Evolutionary conservation across 2,888 invertebrate species (phyloP).

Genomic region (Pinctada fucata): DNA sequence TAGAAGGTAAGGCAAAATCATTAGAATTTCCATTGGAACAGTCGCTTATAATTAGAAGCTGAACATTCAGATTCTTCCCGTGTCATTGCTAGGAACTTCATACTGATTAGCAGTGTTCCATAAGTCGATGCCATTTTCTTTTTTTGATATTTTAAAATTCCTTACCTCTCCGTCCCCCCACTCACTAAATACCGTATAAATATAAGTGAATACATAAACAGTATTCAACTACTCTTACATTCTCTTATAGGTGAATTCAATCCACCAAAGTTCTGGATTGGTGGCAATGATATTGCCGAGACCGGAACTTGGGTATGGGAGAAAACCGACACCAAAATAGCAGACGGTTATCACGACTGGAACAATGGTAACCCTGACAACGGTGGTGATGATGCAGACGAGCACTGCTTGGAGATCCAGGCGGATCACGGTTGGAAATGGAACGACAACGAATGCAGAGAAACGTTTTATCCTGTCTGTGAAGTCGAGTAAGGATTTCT

Average conservation of each 20-base stretch:
- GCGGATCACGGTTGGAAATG: slow-evolving; percentile 22
- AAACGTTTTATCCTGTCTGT: slow-evolving; percentile 28
- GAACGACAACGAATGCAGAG: slow-evolving; percentile 35
- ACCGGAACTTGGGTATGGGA: slow-evolving; percentile 31
- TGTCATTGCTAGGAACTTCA: too few species aligned
- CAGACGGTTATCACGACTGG: slow-evolving; percentile 22
- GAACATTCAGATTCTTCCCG: too few species aligned
- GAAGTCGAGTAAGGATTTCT: slow-evolving; percentile 19
- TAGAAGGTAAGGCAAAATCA: too few species aligned
- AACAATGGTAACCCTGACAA: slow-evolving; percentile 11
- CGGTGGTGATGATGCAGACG: slow-evolving; percentile 19
- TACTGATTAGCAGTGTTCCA: too few species aligned
- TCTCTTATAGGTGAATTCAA: slow-evolving; percentile 8
- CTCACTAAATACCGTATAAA: too few species aligned
- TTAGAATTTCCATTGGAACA: too few species aligned
- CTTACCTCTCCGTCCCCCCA: too few species aligned
- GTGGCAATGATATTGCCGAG: slow-evolving; percentile 34
- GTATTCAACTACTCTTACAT: too few species aligned
- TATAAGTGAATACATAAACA: too few species aligned
- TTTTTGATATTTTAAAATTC: too few species aligned
- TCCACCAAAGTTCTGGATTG: slow-evolving; percentile 28
- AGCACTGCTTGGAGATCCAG: slow-evolving; percentile 32
- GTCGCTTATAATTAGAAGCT: too few species aligned
- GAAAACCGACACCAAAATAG: slow-evolving; percentile 15
- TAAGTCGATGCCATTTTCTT: too few species aligned